These are phyloP conservation scores for Sminthurinus aureus DNA, from an alignment of 2,888 invertebrate genomes.

Conservation along the genomic window DNA sequence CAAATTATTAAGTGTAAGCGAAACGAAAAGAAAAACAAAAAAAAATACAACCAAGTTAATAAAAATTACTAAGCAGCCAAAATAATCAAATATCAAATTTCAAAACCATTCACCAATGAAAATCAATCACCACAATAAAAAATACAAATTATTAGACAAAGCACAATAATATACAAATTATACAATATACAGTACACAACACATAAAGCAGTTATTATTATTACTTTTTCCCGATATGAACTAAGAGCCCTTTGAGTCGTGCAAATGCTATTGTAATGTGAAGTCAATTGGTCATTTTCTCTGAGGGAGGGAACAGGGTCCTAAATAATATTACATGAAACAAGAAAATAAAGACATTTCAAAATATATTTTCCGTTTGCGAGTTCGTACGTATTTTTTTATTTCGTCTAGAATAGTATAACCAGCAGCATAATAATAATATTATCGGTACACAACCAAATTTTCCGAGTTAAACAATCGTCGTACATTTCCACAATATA, in stretches of 20 bases:
- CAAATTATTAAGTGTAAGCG: not conserved
- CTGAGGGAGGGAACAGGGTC: not conserved
- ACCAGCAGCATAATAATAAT: too few relatives aligned
- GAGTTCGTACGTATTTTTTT: not conserved
- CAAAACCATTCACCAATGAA: not conserved
- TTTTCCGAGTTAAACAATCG: too few relatives aligned
- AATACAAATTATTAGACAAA: not conserved
- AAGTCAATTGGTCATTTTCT: not conserved
- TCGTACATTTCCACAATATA: too few relatives aligned
- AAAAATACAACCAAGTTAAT: not conserved
- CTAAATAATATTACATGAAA: not conserved
- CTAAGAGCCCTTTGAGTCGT: not conserved
- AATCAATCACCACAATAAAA: not conserved
- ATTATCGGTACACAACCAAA: too few relatives aligned
- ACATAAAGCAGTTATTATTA: not conserved
- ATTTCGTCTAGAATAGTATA: not conserved
- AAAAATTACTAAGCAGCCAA: not conserved
- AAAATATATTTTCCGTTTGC: not conserved
- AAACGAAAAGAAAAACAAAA: not conserved
- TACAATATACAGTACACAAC: not conserved
- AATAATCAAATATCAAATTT: constrained; percentile 2
- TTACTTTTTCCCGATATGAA: not conserved
- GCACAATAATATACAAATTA: not conserved
- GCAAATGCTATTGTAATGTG: not conserved
- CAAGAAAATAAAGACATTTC: not conserved